Evolutionary conservation across 2,113 vertebrate species (phyloP).

Genomic region (Hypomesus transpacificus): DNA sequence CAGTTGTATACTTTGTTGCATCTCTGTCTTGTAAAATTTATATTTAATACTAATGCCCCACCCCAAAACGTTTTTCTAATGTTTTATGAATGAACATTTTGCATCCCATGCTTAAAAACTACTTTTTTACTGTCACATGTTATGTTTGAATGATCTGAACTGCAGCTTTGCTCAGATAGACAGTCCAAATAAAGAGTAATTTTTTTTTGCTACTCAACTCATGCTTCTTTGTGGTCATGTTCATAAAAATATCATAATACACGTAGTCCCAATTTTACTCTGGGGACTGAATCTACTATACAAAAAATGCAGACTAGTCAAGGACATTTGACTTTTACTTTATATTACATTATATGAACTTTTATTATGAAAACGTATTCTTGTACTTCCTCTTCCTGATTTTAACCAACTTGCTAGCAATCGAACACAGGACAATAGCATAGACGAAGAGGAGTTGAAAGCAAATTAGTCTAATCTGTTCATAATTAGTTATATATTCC

Average conservation of each 20-base stretch:
- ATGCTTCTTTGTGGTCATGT: constrained; percentile 30
- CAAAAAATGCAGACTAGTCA: no score
- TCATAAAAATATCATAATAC: no score
- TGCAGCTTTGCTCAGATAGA: constrained; percentile 59
- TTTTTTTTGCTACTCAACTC: constrained; percentile 64
- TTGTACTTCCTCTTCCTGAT: neutral
- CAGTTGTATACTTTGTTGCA: constrained; percentile 43
- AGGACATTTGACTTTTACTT: neutral
- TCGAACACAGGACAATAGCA: neutral
- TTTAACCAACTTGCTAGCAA: neutral
- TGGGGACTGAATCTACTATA: neutral
- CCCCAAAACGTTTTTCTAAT: constrained; percentile 62
- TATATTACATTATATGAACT: neutral
- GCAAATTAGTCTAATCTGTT: no score
- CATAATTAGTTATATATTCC: no score
- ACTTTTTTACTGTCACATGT: constrained; percentile 64
- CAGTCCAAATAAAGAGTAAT: constrained; percentile 70
- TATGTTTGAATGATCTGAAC: constrained; percentile 67
- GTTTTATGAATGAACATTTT: constrained; percentile 64
- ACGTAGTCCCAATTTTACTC: no score
- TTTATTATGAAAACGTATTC: constrained; percentile 9
- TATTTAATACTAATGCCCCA: constrained; percentile 58
- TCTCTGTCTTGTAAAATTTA: constrained; percentile 64
- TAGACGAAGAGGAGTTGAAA: neutral
- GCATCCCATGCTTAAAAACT: constrained; percentile 63